Base-by-base conservation (phyloP, 2,888 invertebrate species). In the Drosophila prostipennis region DNA sequence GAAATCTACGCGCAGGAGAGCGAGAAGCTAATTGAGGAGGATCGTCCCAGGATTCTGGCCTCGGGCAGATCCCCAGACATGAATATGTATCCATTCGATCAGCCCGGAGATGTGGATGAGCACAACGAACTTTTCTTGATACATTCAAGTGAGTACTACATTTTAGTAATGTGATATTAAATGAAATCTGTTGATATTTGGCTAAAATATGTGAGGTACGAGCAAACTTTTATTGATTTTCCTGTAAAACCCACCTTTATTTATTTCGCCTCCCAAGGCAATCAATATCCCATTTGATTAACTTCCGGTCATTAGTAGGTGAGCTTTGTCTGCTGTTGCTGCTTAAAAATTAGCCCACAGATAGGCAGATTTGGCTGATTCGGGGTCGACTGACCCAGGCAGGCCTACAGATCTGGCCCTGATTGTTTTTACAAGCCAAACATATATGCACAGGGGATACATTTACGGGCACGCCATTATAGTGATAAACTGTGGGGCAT, bases 31-130 rank as follows among this genome's bases (percentile, higher is more conserved):
- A 89, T 92, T 26, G 92, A 92, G 67, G 92, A 92, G 67, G 92
- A 92, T 83, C 89, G 90, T 43, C 92, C 92, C 5, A 85, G 92
- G n/a, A 91, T 92, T 56, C 76, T 92, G 68, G 92, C 92, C 10
- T 92, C 92, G 0, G 92, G 92, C 1, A 85, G 91, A 55, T 92
- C 92, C 10, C 92, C 92, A 2, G 91, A 92, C 57, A 87, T 89
- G 68, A 91, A 90, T 51, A 86, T 91, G 72, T 92, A 90, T 79
- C 91, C 91, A 1, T 92, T 90, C 63, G 92, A 92, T 83, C 90
- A 91, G 52, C 83, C 90, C 0, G 82, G 80, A 1, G 89, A 89
- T 59, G 89, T 74, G 26, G 90, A 90, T 56, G 90, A 91, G 69
- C 90, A 91, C 63, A 91, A 90, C 64, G 92, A 91, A 51, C 80